Evolutionary conservation across 2,797 vertebrate genomes (phyloP).

Genomic region (Halcyon leucocephala): DNA sequence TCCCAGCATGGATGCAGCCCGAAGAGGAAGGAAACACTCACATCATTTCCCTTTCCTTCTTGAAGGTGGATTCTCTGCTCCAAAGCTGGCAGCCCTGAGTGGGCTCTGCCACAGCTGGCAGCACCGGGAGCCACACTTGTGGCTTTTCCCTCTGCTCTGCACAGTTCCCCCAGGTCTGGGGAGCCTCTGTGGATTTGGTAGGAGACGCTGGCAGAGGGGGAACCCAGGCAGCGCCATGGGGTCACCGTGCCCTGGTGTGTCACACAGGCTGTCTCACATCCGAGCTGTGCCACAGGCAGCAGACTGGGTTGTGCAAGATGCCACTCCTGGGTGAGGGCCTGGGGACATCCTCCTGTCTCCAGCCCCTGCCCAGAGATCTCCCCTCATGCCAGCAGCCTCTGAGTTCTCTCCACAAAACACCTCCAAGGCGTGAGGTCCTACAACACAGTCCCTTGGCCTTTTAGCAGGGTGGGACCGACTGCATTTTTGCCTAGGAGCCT

Average conservation of each 20-base stretch:
- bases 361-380: background rate
- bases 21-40: constrained; percentile 14
- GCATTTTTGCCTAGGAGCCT: background rate
- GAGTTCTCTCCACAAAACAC: background rate
- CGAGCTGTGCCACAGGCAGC: accelerated
- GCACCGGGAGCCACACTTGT: background rate
- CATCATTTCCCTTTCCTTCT: constrained; percentile 3
- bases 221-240: background rate
- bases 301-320: background rate
- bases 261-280: background rate
- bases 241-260: background rate
- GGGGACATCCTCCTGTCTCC: background rate
- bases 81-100: background rate
- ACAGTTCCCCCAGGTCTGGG: background rate
- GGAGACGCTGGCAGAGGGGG: background rate
- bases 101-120: accelerated
- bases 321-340: background rate
- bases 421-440: background rate
- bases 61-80: background rate
- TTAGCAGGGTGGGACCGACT: background rate
- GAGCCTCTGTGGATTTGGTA: background rate
- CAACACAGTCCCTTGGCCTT: background rate
- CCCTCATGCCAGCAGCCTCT: background rate
- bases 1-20: background rate
- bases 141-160: background rate